Base-by-base conservation (phyloP, 2,888 invertebrate genomes). In the Acronicta leporina region DNA sequence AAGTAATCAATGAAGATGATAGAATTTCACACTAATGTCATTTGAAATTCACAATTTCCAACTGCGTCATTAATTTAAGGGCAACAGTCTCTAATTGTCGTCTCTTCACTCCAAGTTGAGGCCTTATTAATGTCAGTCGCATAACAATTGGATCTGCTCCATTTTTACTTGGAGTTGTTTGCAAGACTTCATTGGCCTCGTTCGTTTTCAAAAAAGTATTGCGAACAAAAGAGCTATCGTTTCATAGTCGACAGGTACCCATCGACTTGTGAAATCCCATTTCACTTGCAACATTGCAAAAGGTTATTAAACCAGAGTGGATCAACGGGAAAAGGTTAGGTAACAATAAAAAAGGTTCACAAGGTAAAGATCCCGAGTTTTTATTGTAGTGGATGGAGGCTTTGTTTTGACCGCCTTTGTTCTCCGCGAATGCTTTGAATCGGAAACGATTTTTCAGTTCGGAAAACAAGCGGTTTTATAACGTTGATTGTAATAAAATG, bases 261-360 rank as follows among this genome's bases (percentile, higher is more conserved):
- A 63, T 61, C 51, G 67, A 72, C 40, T 71, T 76, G 64, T 68
- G 72, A 82, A 87, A 84, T 81, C 75, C 77, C 72, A 80, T 83
- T 86, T 80, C 78, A 79, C 77, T 78, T 76, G 81, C 75, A 78
- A 81, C 81, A 79, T 73, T 78, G 79, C 80, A 77, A 77, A 76
- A 84, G 85, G 87, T 89, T 88, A 89, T 89, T 89, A 90, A 88
- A 86, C 83, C 81, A 78, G 81, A 90, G 86, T 87, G 87, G 87
- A 88, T 89, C 85, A 87, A 80, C 85, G 85, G 85, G 70, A 88
- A 89, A 91, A 90, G 88, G 91, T 91, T 88, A 87, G 83, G 84
- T 76, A 81, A 89, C 87, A 90, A 90, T 88, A 87, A 89, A 89
- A 88, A 85, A 84, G 87, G 84, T 78, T 80, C 84, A 81, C 77